These are phyloP conservation scores for Fistularia commersonii DNA, from an alignment of 2,797 vertebrate species.

Conservation along the genomic window DNA sequence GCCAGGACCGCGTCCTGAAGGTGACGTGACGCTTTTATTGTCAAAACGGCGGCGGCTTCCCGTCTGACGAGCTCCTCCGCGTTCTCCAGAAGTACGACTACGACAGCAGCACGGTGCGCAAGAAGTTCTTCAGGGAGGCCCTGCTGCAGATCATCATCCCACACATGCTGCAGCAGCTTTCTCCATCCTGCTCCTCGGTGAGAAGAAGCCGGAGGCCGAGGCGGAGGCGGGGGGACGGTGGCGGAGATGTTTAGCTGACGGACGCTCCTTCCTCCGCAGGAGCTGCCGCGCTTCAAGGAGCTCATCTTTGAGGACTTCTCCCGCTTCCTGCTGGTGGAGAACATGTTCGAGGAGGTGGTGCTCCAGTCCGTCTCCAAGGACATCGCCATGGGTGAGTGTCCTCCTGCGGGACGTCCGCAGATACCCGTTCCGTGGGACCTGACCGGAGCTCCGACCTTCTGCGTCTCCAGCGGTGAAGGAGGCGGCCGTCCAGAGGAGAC, in stretches of 20 bases:
- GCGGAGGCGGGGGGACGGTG: too few species aligned
- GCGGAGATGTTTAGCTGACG: too few species aligned
- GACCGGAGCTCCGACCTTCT: background rate
- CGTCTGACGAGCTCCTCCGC: too few species aligned
- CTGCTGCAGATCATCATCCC: constrained; percentile 95
- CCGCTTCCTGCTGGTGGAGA: constrained; percentile 91
- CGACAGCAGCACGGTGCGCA: constrained; percentile 94
- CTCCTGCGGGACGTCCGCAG: too few species aligned
- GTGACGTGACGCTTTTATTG: too few species aligned
- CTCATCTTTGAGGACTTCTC: constrained; percentile 96
- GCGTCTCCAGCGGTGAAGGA: constrained; percentile 88
- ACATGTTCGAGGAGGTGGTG: constrained; percentile 92
- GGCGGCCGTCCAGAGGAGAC: constrained; percentile 89
- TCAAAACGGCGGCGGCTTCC: too few species aligned
- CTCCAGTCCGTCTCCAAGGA: constrained; percentile 94
- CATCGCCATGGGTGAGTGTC: constrained; percentile 88
- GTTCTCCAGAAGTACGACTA: constrained; percentile 90
- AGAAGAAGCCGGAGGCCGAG: too few species aligned
- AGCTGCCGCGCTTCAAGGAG: constrained; percentile 88
- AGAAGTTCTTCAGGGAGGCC: constrained; percentile 96
- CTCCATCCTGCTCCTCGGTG: constrained; percentile 83
- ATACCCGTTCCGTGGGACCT: background rate
- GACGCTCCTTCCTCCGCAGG: constrained; percentile 71
- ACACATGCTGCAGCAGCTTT: constrained; percentile 91
- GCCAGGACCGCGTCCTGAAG: constrained; percentile 96